A percentile compares a stretch with the other conserved stretches of the same genome.
Evolutionary conservation across 2,888 invertebrate species (phyloP).

Genomic region (Diaprepes abbreviatus): DNA sequence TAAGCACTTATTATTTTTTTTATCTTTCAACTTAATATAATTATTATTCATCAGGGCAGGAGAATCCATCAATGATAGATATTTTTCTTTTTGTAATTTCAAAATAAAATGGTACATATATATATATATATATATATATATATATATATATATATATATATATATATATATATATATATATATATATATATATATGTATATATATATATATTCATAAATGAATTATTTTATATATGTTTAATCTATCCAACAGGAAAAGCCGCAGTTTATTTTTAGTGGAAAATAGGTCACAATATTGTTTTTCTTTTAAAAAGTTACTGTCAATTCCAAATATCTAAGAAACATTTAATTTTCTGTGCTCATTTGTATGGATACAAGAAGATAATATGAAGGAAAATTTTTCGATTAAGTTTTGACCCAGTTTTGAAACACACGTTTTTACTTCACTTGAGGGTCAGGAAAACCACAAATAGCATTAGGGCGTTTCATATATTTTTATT

Average conservation of each 20-base stretch:
- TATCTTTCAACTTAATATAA: too few relatives aligned
- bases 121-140: neutral
- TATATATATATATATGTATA: slow-evolving; percentile 8
- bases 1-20: too few relatives aligned
- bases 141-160: neutral
- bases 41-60: too few relatives aligned
- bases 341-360: slow-evolving; percentile 9
- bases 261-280: neutral
- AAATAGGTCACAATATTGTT: neutral
- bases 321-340: neutral
- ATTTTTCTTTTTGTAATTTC: too few relatives aligned
- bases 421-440: slow-evolving; percentile 1
- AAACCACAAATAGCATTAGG: neutral
- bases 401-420: slow-evolving; percentile 23
- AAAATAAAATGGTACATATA: too few relatives aligned
- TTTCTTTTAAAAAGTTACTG: neutral
- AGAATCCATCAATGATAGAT: too few relatives aligned
- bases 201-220: neutral
- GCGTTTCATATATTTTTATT: too few relatives aligned
- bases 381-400: slow-evolving; percentile 11
- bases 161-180: slow-evolving; percentile 3
- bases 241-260: too few relatives aligned
- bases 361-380: slow-evolving; percentile 11
- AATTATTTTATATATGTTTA: too few relatives aligned
- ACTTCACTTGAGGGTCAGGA: neutral